A percentile compares a stretch with the other conserved stretches of the same genome.
These are phyloP conservation scores for Agelas oroides DNA, from an alignment of 37 sponge, comb jelly and placozoan genomes.

Conservation along the genomic window DNA sequence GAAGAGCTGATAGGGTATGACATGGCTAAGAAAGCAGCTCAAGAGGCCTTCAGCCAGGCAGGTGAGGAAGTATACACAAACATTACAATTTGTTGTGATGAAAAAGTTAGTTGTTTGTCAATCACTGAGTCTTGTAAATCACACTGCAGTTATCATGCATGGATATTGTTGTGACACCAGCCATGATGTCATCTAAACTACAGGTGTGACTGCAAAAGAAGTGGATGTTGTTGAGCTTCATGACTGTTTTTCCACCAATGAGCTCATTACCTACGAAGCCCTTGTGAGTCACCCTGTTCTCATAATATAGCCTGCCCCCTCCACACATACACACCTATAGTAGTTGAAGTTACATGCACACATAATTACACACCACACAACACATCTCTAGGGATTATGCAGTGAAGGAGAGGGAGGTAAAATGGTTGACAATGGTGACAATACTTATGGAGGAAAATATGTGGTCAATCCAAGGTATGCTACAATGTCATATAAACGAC, in stretches of 20 bases:
- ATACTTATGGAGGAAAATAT: slow-evolving; percentile 76
- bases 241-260: slow-evolving; percentile 85
- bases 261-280: slow-evolving; percentile 80
- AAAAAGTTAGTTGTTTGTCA: no score
- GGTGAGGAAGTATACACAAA: no score
- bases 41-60: slow-evolving; percentile 52
- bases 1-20: slow-evolving; percentile 65
- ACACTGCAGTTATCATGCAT: no score
- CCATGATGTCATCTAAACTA: not conserved
- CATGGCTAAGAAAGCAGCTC: slow-evolving; percentile 71
- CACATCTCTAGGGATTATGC: slow-evolving; percentile 58
- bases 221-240: slow-evolving; percentile 80
- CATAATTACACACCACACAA: not conserved
- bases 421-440: slow-evolving; percentile 59
- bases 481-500: no score
- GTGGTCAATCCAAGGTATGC: slow-evolving; percentile 74
- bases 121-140: no score
- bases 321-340: no score
- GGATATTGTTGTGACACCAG: no score
- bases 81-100: no score
- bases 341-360: no score
- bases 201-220: slow-evolving; percentile 42
- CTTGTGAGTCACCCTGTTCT: slow-evolving; percentile 46
- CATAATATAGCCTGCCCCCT: not conserved
- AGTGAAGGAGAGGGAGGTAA: slow-evolving; percentile 66